Conservation (phyloP, 2,113 vertebrate genomes). For the Parotia lawesii region DNA sequence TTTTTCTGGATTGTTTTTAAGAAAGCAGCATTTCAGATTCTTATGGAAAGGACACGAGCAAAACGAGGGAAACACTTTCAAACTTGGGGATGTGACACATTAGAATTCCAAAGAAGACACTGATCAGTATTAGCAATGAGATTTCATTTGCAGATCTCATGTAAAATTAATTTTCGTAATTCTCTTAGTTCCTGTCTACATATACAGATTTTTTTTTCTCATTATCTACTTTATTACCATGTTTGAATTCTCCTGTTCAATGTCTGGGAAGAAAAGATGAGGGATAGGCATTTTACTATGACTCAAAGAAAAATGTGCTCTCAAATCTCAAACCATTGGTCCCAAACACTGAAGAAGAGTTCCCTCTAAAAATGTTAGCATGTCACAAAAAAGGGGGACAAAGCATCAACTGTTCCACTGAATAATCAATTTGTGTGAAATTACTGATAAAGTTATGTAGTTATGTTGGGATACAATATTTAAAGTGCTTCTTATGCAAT, state of each 20-base stretch:
- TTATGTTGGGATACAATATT: background rate
- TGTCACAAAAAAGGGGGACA: background rate
- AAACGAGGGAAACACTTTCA: background rate
- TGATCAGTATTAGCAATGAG: slow-evolving; percentile 63
- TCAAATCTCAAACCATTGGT: background rate
- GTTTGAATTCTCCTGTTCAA: slow-evolving; percentile 38
- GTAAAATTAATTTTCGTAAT: slow-evolving; percentile 75
- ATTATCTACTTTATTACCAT: slow-evolving; percentile 64
- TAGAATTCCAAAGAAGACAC: slow-evolving; percentile 56
- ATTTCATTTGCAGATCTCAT: slow-evolving; percentile 71
- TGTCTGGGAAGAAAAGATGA: slow-evolving; percentile 19
- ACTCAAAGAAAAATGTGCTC: background rate
- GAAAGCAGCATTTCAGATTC: background rate
- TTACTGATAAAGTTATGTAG: background rate
- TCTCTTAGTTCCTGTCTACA: slow-evolving; percentile 68
- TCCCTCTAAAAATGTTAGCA: background rate
- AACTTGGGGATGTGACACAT: background rate
- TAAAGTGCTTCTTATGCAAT: slow-evolving; percentile 2
- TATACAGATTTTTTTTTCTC: slow-evolving; percentile 62
- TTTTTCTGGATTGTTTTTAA: slow-evolving; percentile 19
- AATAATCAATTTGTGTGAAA: slow-evolving; percentile 58
- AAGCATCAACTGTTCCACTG: background rate
- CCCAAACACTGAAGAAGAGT: background rate
- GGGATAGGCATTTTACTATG: background rate
- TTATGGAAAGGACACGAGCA: background rate